Evolutionary conservation across 1,140 invertebrate genomes (phyloP).

Genomic region (Trachymyrmex septentrionalis): DNA sequence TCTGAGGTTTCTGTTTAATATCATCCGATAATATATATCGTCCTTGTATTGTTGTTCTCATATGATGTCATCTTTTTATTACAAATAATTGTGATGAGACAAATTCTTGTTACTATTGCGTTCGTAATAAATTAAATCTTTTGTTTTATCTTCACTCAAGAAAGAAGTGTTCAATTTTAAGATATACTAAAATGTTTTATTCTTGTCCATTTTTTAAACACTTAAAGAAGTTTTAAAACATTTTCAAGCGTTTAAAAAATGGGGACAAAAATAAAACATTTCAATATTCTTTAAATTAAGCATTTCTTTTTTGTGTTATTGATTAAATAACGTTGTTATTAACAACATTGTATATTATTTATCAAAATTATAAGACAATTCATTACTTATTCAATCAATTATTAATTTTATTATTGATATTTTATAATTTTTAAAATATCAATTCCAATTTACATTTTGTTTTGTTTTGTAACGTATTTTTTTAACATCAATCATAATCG

Average conservation of each 20-base stretch:
- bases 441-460: neutral
- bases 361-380: neutral
- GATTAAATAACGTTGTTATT: neutral
- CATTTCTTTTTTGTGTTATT: too few relatives aligned
- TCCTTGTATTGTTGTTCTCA: neutral
- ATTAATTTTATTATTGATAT: neutral
- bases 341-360: neutral
- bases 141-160: neutral
- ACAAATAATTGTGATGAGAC: slow-evolving; percentile 5
- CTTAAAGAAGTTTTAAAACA: too few relatives aligned
- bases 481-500: neutral
- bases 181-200: too few relatives aligned
- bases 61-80: slow-evolving; percentile 24
- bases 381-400: neutral
- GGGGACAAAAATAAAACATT: too few relatives aligned
- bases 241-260: too few relatives aligned
- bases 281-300: too few relatives aligned
- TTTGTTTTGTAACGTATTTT: neutral
- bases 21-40: slow-evolving; percentile 13
- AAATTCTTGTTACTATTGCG: neutral
- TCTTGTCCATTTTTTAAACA: too few relatives aligned
- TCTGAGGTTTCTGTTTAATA: slow-evolving; percentile 1
- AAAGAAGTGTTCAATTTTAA: too few relatives aligned
- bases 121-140: neutral
- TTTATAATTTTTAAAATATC: neutral